These are phyloP conservation scores for Poeciliopsis retropinna DNA, from an alignment of 2,113 vertebrate genomes.

Conservation along the genomic window DNA sequence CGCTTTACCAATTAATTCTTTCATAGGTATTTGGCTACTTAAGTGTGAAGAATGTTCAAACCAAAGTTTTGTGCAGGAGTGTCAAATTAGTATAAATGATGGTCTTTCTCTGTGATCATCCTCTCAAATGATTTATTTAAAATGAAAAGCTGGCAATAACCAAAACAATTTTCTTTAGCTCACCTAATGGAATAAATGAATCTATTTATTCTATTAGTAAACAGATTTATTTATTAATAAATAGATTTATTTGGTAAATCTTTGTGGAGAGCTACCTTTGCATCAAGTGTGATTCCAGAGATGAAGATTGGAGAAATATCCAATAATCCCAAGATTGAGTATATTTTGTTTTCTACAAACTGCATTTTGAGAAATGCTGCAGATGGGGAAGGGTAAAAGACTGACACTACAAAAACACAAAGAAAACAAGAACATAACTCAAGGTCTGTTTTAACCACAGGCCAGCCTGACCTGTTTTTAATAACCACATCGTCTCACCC, in stretches of 20 bases:
- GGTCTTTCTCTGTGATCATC: constrained; percentile 8
- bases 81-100: constrained; percentile 23
- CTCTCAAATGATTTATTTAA: constrained; percentile 17
- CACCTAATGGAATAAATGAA: constrained; percentile 17
- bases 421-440: constrained; percentile 44
- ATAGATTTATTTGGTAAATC: neutral
- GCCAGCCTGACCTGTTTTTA: constrained; percentile 29
- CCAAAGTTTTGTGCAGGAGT: neutral
- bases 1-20: neutral
- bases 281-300: neutral
- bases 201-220: too few relatives aligned
- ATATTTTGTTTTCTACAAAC: constrained; percentile 32
- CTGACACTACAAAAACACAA: constrained; percentile 27
- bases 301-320: constrained; percentile 23
- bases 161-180: constrained; percentile 2
- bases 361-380: constrained; percentile 27
- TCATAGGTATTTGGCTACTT: constrained; percentile 10
- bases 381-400: constrained; percentile 10
- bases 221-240: too few relatives aligned
- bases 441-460: constrained; percentile 25
- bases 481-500: constrained; percentile 28
- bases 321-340: neutral
- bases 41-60: neutral
- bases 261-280: neutral
- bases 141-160: constrained; percentile 21